phyloP scores from a whole-genome alignment of 2,888 invertebrate genomes.

The Apotomis betuletana region DNA sequence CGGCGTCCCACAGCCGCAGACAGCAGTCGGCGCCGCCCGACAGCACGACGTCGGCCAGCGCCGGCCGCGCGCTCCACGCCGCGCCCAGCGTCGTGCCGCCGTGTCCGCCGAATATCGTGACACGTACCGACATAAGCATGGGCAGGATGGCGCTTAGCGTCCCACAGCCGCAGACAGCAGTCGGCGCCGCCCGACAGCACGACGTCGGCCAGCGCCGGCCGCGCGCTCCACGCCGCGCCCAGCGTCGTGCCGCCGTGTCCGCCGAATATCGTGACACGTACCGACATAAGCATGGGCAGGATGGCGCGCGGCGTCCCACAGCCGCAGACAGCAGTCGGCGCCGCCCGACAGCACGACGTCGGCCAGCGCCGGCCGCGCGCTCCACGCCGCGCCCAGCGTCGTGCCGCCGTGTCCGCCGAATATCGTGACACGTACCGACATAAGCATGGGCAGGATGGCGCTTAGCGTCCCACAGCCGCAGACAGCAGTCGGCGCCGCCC shows the following conservation, averaged over 20 bases:
- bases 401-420: conserved; percentile 83
- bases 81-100: conserved; percentile 80
- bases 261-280: conserved; percentile 82
- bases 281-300: conserved; percentile 59
- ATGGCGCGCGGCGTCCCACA: conserved; percentile 85
- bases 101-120: conserved; percentile 85
- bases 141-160: conserved; percentile 73
- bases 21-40: conserved; percentile 87
- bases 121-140: conserved; percentile 62
- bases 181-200: conserved; percentile 88
- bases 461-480: conserved; percentile 86
- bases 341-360: conserved; percentile 86
- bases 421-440: conserved; percentile 73
- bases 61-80: conserved; percentile 87
- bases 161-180: conserved; percentile 87
- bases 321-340: conserved; percentile 85
- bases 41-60: conserved; percentile 85
- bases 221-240: conserved; percentile 86
- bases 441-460: conserved; percentile 68
- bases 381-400: conserved; percentile 85
- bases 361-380: conserved; percentile 81
- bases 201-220: conserved; percentile 78
- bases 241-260: conserved; percentile 81
- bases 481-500: conserved; percentile 86
- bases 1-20: conserved; percentile 86